Conservation (phyloP, 2,888 invertebrate genomes). For the Cheilosia soror region DNA sequence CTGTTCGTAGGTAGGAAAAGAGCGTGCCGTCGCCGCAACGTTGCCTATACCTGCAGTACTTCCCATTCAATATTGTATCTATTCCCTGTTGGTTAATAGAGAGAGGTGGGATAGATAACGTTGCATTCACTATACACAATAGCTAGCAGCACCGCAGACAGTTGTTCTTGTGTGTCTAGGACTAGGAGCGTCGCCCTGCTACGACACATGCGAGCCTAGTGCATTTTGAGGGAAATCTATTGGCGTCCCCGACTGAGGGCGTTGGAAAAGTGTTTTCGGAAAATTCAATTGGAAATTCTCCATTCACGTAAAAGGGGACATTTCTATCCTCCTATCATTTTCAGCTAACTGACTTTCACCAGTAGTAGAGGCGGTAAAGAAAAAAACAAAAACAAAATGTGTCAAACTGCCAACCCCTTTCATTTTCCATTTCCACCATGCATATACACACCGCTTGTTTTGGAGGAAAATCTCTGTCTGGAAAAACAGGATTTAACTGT, state of each 20-base stretch:
- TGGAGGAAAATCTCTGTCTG: slow-evolving; percentile 1
- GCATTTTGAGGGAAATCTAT: slow-evolving; percentile 74
- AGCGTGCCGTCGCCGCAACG: slow-evolving; percentile 19
- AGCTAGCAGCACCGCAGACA: not conserved
- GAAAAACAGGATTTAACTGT: slow-evolving; percentile 50
- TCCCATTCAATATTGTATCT: slow-evolving; percentile 49
- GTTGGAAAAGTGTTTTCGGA: slow-evolving; percentile 65
- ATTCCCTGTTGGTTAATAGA: slow-evolving; percentile 55
- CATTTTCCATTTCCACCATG: slow-evolving; percentile 37
- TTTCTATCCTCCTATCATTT: slow-evolving; percentile 50
- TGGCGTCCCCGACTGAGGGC: slow-evolving; percentile 72
- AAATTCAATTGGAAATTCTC: slow-evolving; percentile 68
- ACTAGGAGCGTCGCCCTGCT: slow-evolving; percentile 66
- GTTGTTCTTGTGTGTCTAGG: slow-evolving; percentile 44
- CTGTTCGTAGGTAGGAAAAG: not conserved
- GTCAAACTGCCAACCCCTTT: slow-evolving; percentile 68
- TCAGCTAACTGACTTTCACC: slow-evolving; percentile 64
- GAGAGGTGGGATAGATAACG: slow-evolving; percentile 61
- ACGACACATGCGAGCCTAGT: slow-evolving; percentile 67
- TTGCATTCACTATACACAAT: slow-evolving; percentile 39
- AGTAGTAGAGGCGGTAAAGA: slow-evolving; percentile 10
- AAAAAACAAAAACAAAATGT: not conserved
- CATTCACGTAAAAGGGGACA: slow-evolving; percentile 41
- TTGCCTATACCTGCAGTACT: not conserved
- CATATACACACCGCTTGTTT: no score